Conservation (phyloP, 2,888 invertebrate species). For the Choreutis nemorana region DNA sequence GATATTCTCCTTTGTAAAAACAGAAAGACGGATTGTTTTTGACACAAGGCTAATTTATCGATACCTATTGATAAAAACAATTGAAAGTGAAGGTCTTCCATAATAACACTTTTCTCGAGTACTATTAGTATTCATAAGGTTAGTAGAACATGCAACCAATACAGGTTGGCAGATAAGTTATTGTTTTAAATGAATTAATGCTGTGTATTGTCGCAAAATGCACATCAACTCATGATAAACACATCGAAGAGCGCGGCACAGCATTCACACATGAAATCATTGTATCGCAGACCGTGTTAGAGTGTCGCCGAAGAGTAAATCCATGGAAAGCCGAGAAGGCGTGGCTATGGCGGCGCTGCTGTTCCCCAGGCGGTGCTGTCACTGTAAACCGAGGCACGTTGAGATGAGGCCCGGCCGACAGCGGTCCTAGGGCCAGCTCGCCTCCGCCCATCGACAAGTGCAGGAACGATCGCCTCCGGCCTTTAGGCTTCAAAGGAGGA, state of each 20-base stretch:
- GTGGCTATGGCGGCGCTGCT: constrained; percentile 57
- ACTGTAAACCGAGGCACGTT: constrained; percentile 61
- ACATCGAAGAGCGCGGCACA: constrained; percentile 23
- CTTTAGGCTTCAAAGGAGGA: constrained; percentile 26
- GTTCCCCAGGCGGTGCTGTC: constrained; percentile 61
- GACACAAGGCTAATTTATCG: too few relatives aligned
- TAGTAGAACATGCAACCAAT: too few relatives aligned
- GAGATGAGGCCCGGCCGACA: constrained; percentile 59
- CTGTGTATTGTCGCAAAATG: too few relatives aligned
- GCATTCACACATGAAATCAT: constrained; percentile 31
- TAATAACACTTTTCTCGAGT: too few relatives aligned
- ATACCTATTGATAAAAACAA: too few relatives aligned
- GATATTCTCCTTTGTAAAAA: too few relatives aligned
- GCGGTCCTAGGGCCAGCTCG: constrained; percentile 33
- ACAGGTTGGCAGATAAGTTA: too few relatives aligned
- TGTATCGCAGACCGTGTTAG: constrained; percentile 70
- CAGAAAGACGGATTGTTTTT: too few relatives aligned
- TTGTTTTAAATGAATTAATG: too few relatives aligned
- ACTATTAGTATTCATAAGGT: too few relatives aligned
- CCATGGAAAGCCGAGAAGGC: constrained; percentile 65
- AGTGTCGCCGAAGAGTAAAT: constrained; percentile 73
- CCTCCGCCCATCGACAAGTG: constrained; percentile 52
- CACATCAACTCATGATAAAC: too few relatives aligned
- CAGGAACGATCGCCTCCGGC: constrained; percentile 68
- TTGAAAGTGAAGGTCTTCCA: too few relatives aligned